Evolutionary conservation across 2,113 vertebrate species (phyloP).

Genomic region (Madoqua kirkii): DNA sequence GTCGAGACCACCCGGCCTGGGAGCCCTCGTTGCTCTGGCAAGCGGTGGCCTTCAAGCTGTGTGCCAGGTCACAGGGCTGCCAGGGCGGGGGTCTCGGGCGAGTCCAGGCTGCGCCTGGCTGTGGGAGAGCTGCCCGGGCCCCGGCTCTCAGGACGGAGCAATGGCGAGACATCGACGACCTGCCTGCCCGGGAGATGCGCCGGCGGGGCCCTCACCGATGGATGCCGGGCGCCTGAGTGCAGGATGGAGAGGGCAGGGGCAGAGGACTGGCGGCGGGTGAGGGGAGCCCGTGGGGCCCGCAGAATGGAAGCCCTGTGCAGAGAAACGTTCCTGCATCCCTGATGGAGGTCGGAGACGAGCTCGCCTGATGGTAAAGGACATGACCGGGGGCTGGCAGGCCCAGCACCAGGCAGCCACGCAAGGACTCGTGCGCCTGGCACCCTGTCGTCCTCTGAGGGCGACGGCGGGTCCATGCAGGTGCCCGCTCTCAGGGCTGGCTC

Average conservation of each 20-base stretch:
- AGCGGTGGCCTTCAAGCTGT: not conserved
- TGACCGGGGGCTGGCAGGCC: not conserved
- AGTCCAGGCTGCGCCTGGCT: not conserved
- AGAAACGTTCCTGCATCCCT: not conserved
- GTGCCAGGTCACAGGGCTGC: not conserved
- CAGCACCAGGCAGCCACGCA: fast-evolving
- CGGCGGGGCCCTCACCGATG: fast-evolving
- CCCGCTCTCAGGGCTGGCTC: not conserved
- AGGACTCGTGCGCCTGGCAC: fast-evolving
- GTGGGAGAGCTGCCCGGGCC: fast-evolving
- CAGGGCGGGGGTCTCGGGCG: fast-evolving
- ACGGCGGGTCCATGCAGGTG: not conserved
- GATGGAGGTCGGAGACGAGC: fast-evolving
- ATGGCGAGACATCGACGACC: not conserved
- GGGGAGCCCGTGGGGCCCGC: fast-evolving
- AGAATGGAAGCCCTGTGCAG: not conserved
- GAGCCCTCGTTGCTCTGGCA: not conserved
- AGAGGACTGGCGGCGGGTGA: fast-evolving
- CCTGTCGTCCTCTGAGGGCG: not conserved
- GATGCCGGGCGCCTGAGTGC: not conserved
- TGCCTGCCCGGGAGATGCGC: no score
- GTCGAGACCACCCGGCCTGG: not conserved
- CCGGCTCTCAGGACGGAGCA: fast-evolving
- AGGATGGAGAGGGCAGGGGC: no score
- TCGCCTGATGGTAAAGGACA: not conserved